Evolutionary conservation across 1,140 invertebrate species (phyloP).

Genomic region (Pemphigus obesinymphae): DNA sequence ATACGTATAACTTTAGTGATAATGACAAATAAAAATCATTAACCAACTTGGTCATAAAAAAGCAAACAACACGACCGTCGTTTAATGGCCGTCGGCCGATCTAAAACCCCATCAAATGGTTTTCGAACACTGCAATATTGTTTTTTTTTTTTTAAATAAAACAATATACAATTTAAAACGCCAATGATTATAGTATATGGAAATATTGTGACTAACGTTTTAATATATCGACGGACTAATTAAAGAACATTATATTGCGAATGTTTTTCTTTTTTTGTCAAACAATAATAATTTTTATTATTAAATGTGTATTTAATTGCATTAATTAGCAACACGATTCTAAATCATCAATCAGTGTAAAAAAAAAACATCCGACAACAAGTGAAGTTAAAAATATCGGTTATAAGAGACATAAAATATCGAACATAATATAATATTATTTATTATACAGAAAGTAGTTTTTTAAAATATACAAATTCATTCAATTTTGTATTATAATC

Average conservation of each 20-base stretch:
- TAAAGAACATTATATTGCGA: background rate
- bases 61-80: background rate
- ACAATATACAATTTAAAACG: too few species aligned
- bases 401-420: too few species aligned
- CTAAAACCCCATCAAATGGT: too few species aligned
- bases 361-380: too few species aligned
- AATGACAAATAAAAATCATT: background rate
- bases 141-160: background rate
- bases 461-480: background rate
- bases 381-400: too few species aligned
- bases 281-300: too few species aligned
- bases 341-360: background rate
- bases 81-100: background rate
- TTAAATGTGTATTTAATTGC: background rate
- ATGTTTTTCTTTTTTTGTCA: background rate
- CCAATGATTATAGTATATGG: background rate
- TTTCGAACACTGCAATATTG: too few species aligned
- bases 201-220: background rate
- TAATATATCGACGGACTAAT: background rate
- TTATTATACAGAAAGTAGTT: background rate
- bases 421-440: too few species aligned
- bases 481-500: background rate
- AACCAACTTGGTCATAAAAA: background rate
- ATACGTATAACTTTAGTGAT: background rate
- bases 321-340: background rate